Base-by-base conservation (phyloP, 2,888 invertebrate genomes). In the Arrhopalites spinosus region DNA sequence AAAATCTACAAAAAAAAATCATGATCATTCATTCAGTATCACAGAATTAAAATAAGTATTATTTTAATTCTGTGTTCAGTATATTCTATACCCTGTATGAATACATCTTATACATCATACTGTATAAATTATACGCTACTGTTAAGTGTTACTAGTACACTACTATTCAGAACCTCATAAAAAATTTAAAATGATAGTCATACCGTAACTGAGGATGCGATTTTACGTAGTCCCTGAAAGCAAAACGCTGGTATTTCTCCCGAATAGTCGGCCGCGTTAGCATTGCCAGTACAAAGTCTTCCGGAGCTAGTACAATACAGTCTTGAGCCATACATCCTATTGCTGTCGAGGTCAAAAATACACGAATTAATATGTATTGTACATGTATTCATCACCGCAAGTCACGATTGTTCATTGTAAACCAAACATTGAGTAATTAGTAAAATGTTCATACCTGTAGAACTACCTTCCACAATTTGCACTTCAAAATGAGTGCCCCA, bases 291-390 rank as follows among this genome's bases (percentile, higher is more conserved):
- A 96, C 95, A 89, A 98, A 94, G 86, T 97, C 96, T 88, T 98
- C 98, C 8, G 97, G 95, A n/a, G 94, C 95, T 82, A 96, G 88
- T 56, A 98, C 92, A 85, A 93, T 92, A 87, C 99, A 99, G 80
- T 93, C 93, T 84, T 92, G 92, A 66, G 95, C 95, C 98, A 99
- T 99, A 87, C 99, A 99, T 84, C 95, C 93, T 84, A 99, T 96
- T 82, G 93, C 95, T 88, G 91, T 30, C 29, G 50, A 59, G 17
- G 43, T 20, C n/a, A 68, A 73, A 63, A 27, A 67, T 7, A 25
- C 30, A 61, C 2, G 2, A 3, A n/a, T 20, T 68, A 8, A 23
- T 68, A 45, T 36, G n/a, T n/a, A 59, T 25, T 43, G 30, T 25
- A 20, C 43, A n/a, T 11, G 68, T 27, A 68, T 23, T 7, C 25